Evolutionary conservation across 2,113 vertebrate species (phyloP), one percentile per base, ranked within the genome.

Genomic region (Dunckerocampus dactyliophorus): DNA sequence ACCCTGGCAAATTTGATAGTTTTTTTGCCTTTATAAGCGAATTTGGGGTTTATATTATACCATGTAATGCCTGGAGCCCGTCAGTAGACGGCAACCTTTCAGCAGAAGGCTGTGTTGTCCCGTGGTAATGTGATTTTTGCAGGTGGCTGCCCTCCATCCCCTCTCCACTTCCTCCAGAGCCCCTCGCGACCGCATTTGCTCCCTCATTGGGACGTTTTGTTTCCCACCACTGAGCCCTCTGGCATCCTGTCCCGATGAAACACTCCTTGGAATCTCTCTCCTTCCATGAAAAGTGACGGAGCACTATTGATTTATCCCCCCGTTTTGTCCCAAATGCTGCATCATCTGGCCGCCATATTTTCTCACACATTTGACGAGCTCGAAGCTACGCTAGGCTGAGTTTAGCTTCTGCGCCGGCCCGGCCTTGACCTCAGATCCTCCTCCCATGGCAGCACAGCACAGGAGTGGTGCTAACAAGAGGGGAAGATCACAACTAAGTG

Each of bases 311-410:
- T 82, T 79, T 71, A 75, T 85, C 20, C 34, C 14, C 34, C 71
- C 43, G 74, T 81, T 78, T 82, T 63, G 81, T 87, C 79, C 76
- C 67, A 71, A 70, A 79, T 63, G 43, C 62, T 24, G 57, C 68
- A 76, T 88, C 85, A 88, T 88, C 82, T 89, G 88, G 84, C 65
- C 51, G 34, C 61, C 89, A 89, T 76, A 82, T 82, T 85, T 83
- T 65, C 63, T 55, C 65, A 63, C 15, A 39, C 60, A 69, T 59
- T 56, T n/a, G 15, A 61, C 47, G 31, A 75, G 39, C 39, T 14
- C 2, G 39, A 43, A 43, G 7, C 31, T 7, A 34, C 2, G 13
- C 12, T 13, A 13, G 3, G 39, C 13, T 58, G 63, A 39, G 51
- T 63, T 28, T n/a, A 22, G 62, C 14, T 72, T 62, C 62, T 71